These are phyloP conservation scores for Pachyuromys duprasi DNA, from an alignment of 2,797 vertebrate genomes.

Conservation along the genomic window DNA sequence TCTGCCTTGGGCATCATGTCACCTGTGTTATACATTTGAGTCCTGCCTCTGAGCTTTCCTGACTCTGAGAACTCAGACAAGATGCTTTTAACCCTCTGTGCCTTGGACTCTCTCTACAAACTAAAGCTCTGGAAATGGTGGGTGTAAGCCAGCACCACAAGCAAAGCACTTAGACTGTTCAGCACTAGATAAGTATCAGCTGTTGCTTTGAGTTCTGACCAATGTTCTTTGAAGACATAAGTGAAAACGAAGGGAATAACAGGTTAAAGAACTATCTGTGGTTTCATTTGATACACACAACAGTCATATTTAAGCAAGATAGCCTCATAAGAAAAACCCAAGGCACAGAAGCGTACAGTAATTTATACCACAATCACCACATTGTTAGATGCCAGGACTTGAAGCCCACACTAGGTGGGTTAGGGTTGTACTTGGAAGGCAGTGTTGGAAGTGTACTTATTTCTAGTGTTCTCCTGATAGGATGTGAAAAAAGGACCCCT, in stretches of 20 bases:
- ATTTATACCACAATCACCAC: background rate
- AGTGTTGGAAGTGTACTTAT: background rate
- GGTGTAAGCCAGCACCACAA: background rate
- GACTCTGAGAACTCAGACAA: background rate
- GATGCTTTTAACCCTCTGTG: background rate
- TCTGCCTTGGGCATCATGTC: background rate
- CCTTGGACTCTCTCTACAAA: constrained; percentile 8
- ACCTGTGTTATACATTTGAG: background rate
- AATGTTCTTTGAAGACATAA: background rate
- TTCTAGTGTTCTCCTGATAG: background rate
- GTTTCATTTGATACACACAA: background rate
- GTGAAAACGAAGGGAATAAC: constrained; percentile 14
- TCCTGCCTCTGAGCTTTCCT: background rate
- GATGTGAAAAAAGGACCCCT: background rate
- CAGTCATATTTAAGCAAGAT: background rate
- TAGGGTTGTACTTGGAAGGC: background rate
- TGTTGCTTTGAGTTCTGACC: constrained; percentile 47
- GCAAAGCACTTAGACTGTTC: background rate
- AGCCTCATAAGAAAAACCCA: background rate
- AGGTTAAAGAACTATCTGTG: background rate
- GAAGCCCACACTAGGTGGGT: background rate
- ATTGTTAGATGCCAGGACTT: background rate
- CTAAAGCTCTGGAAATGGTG: background rate
- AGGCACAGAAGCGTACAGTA: background rate
- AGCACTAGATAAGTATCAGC: background rate